Evolutionary conservation across 2,888 invertebrate genomes (phyloP).

Genomic region (Drosophila putrida): DNA sequence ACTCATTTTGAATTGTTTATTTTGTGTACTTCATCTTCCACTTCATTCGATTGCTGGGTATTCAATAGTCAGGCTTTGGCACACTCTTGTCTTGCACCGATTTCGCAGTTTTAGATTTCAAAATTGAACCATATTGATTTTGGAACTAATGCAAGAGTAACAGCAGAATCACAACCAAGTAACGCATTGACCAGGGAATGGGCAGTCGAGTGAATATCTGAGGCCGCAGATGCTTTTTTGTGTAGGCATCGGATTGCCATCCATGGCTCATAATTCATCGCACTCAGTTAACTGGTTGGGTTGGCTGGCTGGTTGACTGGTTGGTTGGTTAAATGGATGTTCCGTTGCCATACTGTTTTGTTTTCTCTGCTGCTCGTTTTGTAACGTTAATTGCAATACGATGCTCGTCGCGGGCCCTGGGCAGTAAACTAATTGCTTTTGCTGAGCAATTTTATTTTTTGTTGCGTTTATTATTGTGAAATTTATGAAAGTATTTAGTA

Average conservation of each 20-base stretch:
- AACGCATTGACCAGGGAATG: not conserved
- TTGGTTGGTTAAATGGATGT: constrained; percentile 20
- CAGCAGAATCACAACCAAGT: constrained; percentile 5
- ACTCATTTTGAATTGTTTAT: no score
- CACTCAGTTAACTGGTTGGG: constrained; percentile 59
- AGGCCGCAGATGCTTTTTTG: constrained; percentile 24
- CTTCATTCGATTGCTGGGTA: not conserved
- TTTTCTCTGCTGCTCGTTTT: constrained; percentile 59
- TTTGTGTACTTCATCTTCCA: no score
- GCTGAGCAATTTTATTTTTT: constrained; percentile 55
- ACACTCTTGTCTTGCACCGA: not conserved
- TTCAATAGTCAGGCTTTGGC: not conserved
- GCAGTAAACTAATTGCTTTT: constrained; percentile 76
- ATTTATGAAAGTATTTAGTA: constrained; percentile 68
- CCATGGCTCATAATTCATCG: constrained; percentile 66
- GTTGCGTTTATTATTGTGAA: constrained; percentile 34
- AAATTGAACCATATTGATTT: constrained; percentile 38
- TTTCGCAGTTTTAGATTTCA: constrained; percentile 5
- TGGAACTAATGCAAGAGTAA: constrained; percentile 24
- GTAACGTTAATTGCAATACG: constrained; percentile 76
- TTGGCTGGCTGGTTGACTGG: constrained; percentile 53
- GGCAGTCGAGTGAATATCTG: constrained; percentile 1
- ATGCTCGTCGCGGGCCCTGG: constrained; percentile 63
- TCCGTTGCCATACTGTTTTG: constrained; percentile 48
- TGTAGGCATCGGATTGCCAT: constrained; percentile 34